Evolutionary conservation across 2,797 vertebrate species (phyloP), one percentile per base, ranked within the genome.

Genomic region (Coendou prehensilis): DNA sequence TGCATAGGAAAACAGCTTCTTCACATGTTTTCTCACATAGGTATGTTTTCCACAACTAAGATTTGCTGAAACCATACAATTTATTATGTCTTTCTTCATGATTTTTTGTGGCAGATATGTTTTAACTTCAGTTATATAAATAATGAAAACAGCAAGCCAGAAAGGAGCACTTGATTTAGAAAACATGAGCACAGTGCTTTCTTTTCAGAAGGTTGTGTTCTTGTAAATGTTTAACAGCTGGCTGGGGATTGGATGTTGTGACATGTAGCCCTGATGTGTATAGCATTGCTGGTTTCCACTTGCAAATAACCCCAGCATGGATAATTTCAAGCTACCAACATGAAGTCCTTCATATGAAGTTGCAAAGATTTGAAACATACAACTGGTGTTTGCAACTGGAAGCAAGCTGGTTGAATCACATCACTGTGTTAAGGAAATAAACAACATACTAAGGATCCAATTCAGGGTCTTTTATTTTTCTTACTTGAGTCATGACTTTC

Each of bases 81-180:
- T 94, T 90, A 41, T 33, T 57, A 71, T 90, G 1, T 59, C 5
- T 75, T 63, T 57, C 9, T 93, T 67, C 41, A 56, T 86, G n/a
- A 83, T 41, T 22, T 89, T 91, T 94, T 45, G 64, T 71, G 75
- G 63, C 0, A 95, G 73, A 84, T 69, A 33, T 78, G 85, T 80
- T 93, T 90, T 78, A 75, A 79, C 50, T 88, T 94, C n/a, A 96
- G 22, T 80, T 71, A 67, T 54, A 59, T 73, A 59, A 76, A 90
- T 67, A 64, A 67, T 26, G 4, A 93, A 89, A 93, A 75, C 47
- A 45, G 7, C 11, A 87, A 50, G 9, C 9, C n/a, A 52, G 54
- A 86, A 92, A 90, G 2, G 71, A 41, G 61, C 61, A 86, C 75
- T 95, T 92, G 3, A 71, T 87, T 90, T 71, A 71, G n/a, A 91